Conservation (phyloP, 2,797 vertebrate species). For the Bradypodion pumilum region DNA sequence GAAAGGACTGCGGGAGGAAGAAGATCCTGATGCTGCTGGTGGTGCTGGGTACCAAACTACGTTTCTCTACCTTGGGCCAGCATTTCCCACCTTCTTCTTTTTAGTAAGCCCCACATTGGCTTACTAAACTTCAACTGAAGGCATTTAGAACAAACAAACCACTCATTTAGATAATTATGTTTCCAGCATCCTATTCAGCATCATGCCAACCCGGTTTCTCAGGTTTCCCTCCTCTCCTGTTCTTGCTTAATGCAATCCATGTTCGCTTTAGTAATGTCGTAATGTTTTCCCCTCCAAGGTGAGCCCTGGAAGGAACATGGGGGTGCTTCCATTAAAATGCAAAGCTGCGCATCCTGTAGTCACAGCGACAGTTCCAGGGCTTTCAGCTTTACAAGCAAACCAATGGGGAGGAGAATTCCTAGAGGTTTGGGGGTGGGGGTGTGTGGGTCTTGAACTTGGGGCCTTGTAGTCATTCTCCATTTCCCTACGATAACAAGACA, state of each 20-base stretch:
- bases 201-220: too few species aligned
- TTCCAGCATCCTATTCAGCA: neutral
- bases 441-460: neutral
- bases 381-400: neutral
- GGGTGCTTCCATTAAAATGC: neutral
- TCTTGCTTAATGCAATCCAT: neutral
- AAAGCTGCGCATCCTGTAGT: neutral
- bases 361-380: neutral
- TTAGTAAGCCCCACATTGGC: neutral
- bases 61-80: too few species aligned
- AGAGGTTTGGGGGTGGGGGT: too few species aligned
- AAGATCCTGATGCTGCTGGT: too few species aligned
- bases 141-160: neutral
- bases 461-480: neutral
- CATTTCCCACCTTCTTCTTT: neutral
- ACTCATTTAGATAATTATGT: neutral
- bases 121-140: neutral
- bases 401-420: neutral
- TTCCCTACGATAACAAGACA: too few species aligned
- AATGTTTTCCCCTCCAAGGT: neutral
- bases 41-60: too few species aligned
- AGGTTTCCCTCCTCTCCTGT: neutral
- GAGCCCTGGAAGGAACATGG: neutral
- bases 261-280: fast-evolving
- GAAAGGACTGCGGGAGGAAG: too few species aligned